These are phyloP conservation scores for Ceriagrion tenellum DNA, from an alignment of 2,888 invertebrate species.

Conservation along the genomic window DNA sequence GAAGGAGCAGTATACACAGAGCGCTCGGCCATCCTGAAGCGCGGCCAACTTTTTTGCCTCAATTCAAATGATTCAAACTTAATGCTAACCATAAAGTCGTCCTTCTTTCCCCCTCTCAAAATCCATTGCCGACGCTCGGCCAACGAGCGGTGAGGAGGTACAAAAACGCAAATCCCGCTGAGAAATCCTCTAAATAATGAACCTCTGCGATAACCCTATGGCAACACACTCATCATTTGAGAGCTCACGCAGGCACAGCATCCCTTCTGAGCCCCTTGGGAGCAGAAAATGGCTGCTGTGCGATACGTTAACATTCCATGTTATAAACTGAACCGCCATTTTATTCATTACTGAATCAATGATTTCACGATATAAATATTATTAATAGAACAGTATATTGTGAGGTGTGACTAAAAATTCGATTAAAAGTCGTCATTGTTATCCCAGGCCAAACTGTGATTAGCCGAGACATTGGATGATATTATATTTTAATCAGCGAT, in stretches of 20 bases:
- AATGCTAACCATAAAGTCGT: slow-evolving; percentile 22
- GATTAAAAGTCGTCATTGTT: no score
- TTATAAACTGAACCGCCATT: no score
- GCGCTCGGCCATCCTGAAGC: slow-evolving; percentile 19
- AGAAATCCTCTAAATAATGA: slow-evolving; percentile 36
- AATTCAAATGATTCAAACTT: neutral
- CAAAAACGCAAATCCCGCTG: slow-evolving; percentile 21
- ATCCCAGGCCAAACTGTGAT: no score
- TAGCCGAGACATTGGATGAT: no score
- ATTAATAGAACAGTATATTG: no score
- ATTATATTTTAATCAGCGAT: no score
- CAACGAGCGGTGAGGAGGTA: slow-evolving; percentile 21
- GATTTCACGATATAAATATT: no score
- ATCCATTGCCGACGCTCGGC: slow-evolving; percentile 21
- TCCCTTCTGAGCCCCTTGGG: neutral
- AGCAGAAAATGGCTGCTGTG: neutral
- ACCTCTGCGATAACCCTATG: slow-evolving; percentile 12
- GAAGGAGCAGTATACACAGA: neutral
- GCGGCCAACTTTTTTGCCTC: slow-evolving; percentile 7
- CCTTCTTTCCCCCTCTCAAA: slow-evolving; percentile 8
- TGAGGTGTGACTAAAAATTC: no score
- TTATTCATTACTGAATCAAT: no score
- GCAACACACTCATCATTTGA: slow-evolving; percentile 26
- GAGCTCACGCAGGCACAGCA: neutral
- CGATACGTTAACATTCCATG: no score